Evolutionary conservation across 2,113 vertebrate genomes (phyloP), one percentile per base, ranked within the genome.

Genomic region (Galemys pyrenaicus): DNA sequence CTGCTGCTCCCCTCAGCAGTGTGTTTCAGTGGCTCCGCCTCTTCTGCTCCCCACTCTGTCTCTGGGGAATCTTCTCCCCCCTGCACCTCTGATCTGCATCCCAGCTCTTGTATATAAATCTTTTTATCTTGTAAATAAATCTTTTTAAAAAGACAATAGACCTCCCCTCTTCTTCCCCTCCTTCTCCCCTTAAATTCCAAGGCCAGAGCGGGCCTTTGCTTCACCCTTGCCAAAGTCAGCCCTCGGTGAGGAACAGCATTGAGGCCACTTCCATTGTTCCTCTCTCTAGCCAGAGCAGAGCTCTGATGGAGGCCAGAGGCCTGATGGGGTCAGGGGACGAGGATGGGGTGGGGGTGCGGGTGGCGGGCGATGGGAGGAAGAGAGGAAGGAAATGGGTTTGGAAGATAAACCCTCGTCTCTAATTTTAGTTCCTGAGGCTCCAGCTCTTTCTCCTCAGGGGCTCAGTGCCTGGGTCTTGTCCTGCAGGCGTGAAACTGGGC

Each of bases 91-190:
- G 46, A 11, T 11, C 46, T 49, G 10, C 12, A 49, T 12, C 46
- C 10, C 7, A 49, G 46, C 7, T 49, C 46, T 11, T 91, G 87
- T 86, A 49, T 49, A 49, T 49, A 49, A 49, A 49, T 41, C 75
- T 88, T 94, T 93, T 93, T 89, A 94, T n/a, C n/a, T n/a, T n/a
- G n/a, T n/a, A 49, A 49, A 49, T 49, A 49, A 49, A 49, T 41
- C 75, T 88, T 94, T 93, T 93, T 89, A 94, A 80, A 90, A 84
- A 86, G 58, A 79, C 46, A 49, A 49, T 11, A 49, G 46, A 5
- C 9, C n/a, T 44, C n/a, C 35, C 46, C 39, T 26, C 16, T 41
- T 37, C 74, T 46, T 58, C 6, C 3, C 32, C 11, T 5, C 4
- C 3, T 26, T 3, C 26, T 6, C 35, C 30, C 74, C 71, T 86